A percentile compares a stretch with the other conserved stretches of the same genome.
These are phyloP conservation scores for Drosophila tanythrix DNA, from an alignment of 2,888 invertebrate genomes.

Conservation along the genomic window DNA sequence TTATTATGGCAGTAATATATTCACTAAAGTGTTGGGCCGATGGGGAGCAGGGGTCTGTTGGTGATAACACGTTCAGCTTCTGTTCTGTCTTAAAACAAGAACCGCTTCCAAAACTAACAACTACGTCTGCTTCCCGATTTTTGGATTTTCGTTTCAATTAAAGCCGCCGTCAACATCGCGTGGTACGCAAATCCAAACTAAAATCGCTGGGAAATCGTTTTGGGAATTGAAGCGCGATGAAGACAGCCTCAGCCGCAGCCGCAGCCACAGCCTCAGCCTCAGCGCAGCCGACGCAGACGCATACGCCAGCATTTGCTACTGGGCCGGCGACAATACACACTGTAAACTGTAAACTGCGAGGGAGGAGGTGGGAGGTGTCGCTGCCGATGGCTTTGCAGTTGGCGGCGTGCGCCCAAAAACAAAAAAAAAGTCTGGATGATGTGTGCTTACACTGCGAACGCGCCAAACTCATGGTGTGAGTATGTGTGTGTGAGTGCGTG, in stretches of 20 bases:
- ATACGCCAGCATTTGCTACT: slow-evolving; percentile 39
- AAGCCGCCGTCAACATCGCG: slow-evolving; percentile 84
- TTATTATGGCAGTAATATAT: slow-evolving; percentile 16
- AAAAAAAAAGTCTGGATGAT: slow-evolving; percentile 56
- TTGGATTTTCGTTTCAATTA: slow-evolving; percentile 61
- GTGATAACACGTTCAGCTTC: slow-evolving; percentile 30
- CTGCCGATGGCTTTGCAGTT: slow-evolving; percentile 24
- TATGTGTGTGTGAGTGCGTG: background rate
- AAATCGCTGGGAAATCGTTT: slow-evolving; percentile 83
- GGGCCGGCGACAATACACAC: slow-evolving; percentile 40
- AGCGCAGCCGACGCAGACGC: slow-evolving; percentile 38
- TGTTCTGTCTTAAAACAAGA: slow-evolving; percentile 15
- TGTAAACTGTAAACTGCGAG: slow-evolving; percentile 33
- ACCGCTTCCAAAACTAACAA: slow-evolving; percentile 52
- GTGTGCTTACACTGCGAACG: slow-evolving; percentile 40
- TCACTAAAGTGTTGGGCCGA: slow-evolving; percentile 14
- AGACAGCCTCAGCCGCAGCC: slow-evolving; percentile 62
- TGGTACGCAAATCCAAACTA: slow-evolving; percentile 84
- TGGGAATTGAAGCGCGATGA: slow-evolving; percentile 80
- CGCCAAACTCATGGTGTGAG: slow-evolving; percentile 4
- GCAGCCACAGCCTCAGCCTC: slow-evolving; percentile 26
- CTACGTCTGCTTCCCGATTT: slow-evolving; percentile 41
- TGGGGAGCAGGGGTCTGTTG: background rate
- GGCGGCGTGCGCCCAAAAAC: slow-evolving; percentile 49
- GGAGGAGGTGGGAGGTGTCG: slow-evolving; percentile 26